Conservation (phyloP, 1,140 invertebrate genomes). For the Eciton burchellii region DNA sequence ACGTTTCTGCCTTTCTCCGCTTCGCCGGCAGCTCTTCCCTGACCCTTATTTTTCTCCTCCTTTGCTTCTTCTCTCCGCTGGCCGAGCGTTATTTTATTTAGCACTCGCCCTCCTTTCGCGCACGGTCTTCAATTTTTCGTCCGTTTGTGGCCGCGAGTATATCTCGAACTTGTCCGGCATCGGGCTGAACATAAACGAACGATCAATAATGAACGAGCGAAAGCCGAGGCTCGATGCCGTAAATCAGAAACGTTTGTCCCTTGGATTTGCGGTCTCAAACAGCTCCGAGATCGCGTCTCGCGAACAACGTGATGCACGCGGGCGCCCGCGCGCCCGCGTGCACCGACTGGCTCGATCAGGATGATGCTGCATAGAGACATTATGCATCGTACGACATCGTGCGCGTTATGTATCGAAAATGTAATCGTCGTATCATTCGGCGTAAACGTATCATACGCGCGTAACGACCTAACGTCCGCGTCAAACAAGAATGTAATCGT, state of each 20-base stretch:
- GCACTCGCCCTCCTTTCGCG: slow-evolving; percentile 46
- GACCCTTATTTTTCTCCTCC: slow-evolving; percentile 56
- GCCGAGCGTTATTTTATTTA: slow-evolving; percentile 45
- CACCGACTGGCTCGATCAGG: slow-evolving; percentile 16
- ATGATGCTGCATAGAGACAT: not conserved
- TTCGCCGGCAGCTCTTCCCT: slow-evolving; percentile 22
- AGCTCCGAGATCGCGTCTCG: slow-evolving; percentile 31
- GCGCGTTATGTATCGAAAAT: no score
- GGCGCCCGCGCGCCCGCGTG: no score
- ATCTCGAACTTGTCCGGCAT: slow-evolving; percentile 60
- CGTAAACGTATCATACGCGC: no score
- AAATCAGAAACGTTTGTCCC: slow-evolving; percentile 62
- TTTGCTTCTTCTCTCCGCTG: slow-evolving; percentile 19
- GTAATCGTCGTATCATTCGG: no score
- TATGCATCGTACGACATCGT: no score
- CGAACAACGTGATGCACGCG: not conserved
- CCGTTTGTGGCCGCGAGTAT: slow-evolving; percentile 55
- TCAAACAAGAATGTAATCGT: no score
- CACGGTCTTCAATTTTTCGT: slow-evolving; percentile 58
- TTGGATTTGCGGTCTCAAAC: slow-evolving; percentile 51
- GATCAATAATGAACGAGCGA: slow-evolving; percentile 55
- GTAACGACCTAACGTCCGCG: no score
- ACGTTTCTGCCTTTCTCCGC: not conserved
- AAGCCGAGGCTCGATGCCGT: slow-evolving; percentile 46
- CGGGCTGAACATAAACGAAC: slow-evolving; percentile 58